Conservation (phyloP, 2,113 vertebrate genomes). For the Euleptes europaea region DNA sequence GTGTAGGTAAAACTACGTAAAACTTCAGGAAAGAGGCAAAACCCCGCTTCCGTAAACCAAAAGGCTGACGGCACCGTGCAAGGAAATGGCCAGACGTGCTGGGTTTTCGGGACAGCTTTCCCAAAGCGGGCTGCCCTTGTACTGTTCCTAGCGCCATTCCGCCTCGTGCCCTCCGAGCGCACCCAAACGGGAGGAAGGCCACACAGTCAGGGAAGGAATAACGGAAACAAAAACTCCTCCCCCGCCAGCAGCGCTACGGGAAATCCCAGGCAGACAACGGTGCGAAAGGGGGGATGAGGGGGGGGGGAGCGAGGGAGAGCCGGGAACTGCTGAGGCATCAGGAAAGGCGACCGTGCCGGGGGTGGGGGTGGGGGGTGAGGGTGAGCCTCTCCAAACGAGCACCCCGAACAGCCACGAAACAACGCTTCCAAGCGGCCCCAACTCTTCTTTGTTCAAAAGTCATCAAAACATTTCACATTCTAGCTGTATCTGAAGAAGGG, state of each 20-base stretch:
- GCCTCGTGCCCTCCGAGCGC: not conserved
- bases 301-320: no score
- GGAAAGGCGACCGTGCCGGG: no score
- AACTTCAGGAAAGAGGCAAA: no score
- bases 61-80: not conserved
- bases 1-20: no score
- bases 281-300: no score
- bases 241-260: not conserved
- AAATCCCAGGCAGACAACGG: not conserved
- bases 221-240: no score
- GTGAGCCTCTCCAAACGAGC: no score
- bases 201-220: no score
- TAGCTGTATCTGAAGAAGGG: no score
- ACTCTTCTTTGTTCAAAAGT: not conserved
- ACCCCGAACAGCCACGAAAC: not conserved
- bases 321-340: not conserved
- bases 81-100: not conserved
- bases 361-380: no score
- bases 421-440: not conserved
- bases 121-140: no score
- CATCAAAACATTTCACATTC: not conserved
- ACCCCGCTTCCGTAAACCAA: not conserved
- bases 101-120: no score
- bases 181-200: not conserved
- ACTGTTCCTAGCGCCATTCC: not conserved